Conservation (phyloP, 2,888 invertebrate genomes). For the Neuroscelio doddi region DNA sequence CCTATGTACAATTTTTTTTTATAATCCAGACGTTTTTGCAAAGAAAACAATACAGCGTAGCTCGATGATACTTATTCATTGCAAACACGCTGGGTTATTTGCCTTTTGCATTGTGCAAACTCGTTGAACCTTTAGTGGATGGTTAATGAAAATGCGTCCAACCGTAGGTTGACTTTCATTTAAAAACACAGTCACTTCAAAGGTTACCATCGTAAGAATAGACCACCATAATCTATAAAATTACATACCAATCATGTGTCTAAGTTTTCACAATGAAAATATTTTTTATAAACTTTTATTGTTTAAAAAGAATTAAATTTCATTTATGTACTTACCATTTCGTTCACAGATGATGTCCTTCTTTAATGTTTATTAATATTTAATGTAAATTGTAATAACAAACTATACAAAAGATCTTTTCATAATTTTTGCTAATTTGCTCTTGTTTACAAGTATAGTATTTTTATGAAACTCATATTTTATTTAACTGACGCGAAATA, state of each 20-base stretch:
- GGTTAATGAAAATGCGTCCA: slow-evolving; percentile 64
- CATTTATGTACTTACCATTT: no score
- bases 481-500: no score
- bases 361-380: no score
- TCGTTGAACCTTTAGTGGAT: slow-evolving; percentile 57
- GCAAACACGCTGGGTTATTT: slow-evolving; percentile 40
- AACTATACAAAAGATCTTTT: no score
- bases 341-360: no score
- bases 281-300: no score
- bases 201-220: slow-evolving; percentile 2
- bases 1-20: slow-evolving; percentile 20
- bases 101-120: slow-evolving; percentile 61
- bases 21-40: slow-evolving; percentile 27
- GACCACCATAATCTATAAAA: neutral
- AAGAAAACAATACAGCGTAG: slow-evolving; percentile 37
- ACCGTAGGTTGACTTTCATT: slow-evolving; percentile 40
- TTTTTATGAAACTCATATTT: no score
- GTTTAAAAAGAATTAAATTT: no score
- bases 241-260: neutral
- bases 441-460: no score
- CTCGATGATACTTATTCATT: slow-evolving; percentile 40
- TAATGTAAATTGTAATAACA: no score
- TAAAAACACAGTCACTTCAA: slow-evolving; percentile 29
- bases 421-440: no score
- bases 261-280: no score